phyloP scores from a whole-genome alignment of 2,113 vertebrate species.

The Platanista minor region DNA sequence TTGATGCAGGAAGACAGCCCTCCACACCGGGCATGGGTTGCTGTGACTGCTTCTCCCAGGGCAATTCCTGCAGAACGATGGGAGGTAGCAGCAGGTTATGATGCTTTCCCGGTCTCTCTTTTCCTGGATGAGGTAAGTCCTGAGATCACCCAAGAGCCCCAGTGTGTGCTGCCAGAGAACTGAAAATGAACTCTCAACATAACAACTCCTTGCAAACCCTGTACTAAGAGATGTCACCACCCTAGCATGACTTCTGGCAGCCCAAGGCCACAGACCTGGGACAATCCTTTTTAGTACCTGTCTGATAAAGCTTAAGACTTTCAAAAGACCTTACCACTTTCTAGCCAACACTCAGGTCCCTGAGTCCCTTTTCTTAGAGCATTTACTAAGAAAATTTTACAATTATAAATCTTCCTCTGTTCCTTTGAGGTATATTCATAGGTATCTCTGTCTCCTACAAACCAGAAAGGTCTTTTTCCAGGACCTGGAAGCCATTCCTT shows the following conservation, averaged over 20 bases:
- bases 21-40: too few species aligned
- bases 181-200: neutral
- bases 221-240: too few species aligned
- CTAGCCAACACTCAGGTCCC: neutral
- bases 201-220: neutral
- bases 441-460: neutral
- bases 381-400: neutral
- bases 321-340: neutral
- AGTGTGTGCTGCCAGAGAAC: neutral
- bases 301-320: neutral
- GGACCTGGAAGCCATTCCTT: neutral
- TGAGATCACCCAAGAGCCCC: neutral
- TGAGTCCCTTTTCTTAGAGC: neutral
- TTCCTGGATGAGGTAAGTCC: neutral
- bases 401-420: too few species aligned
- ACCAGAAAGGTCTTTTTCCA: neutral
- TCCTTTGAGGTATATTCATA: neutral
- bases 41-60: neutral
- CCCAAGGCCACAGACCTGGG: neutral
- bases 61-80: neutral
- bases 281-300: neutral
- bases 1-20: neutral
- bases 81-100: neutral
- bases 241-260: neutral
- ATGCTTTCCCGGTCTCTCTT: neutral